A percentile compares a stretch with the other conserved stretches of the same genome.
These are phyloP conservation scores for Arenaria interpres DNA, from an alignment of 2,113 vertebrate genomes.

Conservation along the genomic window DNA sequence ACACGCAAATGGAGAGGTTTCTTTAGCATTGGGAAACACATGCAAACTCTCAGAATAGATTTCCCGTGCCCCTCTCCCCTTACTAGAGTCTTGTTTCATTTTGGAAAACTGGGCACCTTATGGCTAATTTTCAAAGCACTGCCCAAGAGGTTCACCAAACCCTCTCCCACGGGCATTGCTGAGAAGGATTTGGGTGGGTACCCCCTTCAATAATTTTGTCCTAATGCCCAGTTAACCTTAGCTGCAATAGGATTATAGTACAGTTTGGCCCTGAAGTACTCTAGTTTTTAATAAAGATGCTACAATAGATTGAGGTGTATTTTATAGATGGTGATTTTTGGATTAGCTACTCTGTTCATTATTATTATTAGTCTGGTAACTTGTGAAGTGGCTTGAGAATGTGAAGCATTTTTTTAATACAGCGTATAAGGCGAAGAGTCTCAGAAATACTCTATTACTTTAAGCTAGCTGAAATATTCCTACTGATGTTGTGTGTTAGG, in stretches of 20 bases:
- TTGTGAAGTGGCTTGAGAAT: not conserved
- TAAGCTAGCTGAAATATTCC: not conserved
- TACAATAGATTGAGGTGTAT: not conserved
- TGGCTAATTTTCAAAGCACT: conserved; percentile 42
- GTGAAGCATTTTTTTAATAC: not conserved
- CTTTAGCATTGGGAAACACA: conserved; percentile 3
- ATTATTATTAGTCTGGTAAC: not conserved
- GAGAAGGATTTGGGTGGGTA: not conserved
- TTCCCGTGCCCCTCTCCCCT: not conserved
- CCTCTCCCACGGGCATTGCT: not conserved
- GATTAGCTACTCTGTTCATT: not conserved
- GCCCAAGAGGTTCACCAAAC: not conserved
- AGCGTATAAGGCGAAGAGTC: not conserved
- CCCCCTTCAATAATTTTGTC: not conserved
- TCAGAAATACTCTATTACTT: not conserved
- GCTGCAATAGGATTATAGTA: not conserved
- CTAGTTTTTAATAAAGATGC: not conserved
- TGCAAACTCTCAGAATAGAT: conserved; percentile 37
- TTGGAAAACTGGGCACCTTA: conserved; percentile 38
- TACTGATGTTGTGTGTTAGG: not conserved
- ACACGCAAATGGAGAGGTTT: not conserved
- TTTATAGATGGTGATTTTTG: not conserved
- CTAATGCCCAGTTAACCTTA: not conserved
- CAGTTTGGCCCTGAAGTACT: not conserved
- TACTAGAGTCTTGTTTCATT: conserved; percentile 51